Percentiles rank a stretch among this genome's conserved stretches.
These are phyloP conservation scores for Percopsis omiscomaycus DNA, from an alignment of 2,797 vertebrate genomes.

Conservation along the genomic window DNA sequence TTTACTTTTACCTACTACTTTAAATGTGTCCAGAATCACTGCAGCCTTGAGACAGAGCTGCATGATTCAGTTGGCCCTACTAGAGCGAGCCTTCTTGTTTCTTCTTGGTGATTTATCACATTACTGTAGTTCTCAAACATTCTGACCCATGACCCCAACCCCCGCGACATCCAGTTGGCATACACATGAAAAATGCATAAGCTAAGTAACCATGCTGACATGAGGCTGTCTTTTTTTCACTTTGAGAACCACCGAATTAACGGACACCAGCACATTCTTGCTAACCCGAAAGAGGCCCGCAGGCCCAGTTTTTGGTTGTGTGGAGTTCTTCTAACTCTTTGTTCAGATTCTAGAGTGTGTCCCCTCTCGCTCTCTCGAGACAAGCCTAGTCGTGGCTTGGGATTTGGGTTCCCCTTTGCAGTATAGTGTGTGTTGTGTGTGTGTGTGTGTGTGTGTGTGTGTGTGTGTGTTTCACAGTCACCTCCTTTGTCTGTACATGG, in stretches of 20 bases:
- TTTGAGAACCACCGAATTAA: no score
- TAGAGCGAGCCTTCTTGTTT: no score
- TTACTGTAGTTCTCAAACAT: no score
- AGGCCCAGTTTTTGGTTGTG: background rate
- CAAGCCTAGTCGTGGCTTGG: constrained; percentile 2
- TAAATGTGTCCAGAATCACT: background rate
- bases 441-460: background rate
- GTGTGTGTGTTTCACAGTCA: background rate
- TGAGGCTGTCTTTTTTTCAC: no score
- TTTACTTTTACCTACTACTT: no score
- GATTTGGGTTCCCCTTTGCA: no score
- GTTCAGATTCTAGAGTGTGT: background rate
- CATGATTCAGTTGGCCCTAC: constrained; percentile 1
- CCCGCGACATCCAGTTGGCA: no score
- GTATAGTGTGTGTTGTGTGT: constrained; percentile 1
- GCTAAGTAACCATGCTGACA: no score
- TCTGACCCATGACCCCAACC: no score
- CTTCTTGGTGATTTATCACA: no score
- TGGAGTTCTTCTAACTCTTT: background rate
- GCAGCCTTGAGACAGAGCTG: background rate
- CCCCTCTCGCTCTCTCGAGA: background rate
- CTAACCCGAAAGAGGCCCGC: background rate
- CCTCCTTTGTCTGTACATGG: background rate
- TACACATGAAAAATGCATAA: no score
- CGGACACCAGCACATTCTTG: no score